Evolutionary conservation across 2,797 vertebrate species (phyloP), one percentile per base, ranked within the genome.

Genomic region (Microctenopoma steveboyesi): DNA sequence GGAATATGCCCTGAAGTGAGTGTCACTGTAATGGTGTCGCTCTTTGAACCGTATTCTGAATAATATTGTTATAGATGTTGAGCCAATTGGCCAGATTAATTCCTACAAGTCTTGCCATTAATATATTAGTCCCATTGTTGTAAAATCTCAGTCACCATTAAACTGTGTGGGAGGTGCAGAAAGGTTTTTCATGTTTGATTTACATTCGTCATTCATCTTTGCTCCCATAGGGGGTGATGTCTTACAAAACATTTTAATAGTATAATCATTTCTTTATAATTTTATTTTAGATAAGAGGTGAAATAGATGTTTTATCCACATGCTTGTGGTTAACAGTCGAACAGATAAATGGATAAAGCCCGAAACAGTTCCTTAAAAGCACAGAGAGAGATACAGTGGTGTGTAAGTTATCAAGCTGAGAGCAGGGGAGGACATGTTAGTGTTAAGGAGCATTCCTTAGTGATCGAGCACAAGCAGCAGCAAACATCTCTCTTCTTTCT

Each of bases 381-480:
- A 57, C 49, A 42, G 66, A 75, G 72, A 71, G 75, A 42, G 81
- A 74, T 42, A 50, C 45, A 69, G 61, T 22, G 51, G 57, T 37
- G 64, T 74, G 64, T 76, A 60, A 89, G 86, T 87, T 74, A 86
- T 88, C 81, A 74, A 62, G 62, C 71, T 78, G 47, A 79, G 70
- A 69, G 70, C 64, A 84, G 64, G 84, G 91, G 91, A 91, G 89
- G 86, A 91, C 79, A 69, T 91, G 87, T 90, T 92, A 79, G 84
- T 90, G 78, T 89, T 89, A 35, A 85, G 48, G 75, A 91, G 82
- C 86, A 92, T 93, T 93, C 91, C 88, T 89, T 5, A 72, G 76
- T 90, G 91, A 89, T 77, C 39, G 82, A 79, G 53, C 60, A 64
- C 84, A 74, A 81, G 65, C 57, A 66, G 54, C 61, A 57, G 35